Evolutionary conservation across 2,797 vertebrate genomes (phyloP).

Genomic region (Acropternis orthonyx): DNA sequence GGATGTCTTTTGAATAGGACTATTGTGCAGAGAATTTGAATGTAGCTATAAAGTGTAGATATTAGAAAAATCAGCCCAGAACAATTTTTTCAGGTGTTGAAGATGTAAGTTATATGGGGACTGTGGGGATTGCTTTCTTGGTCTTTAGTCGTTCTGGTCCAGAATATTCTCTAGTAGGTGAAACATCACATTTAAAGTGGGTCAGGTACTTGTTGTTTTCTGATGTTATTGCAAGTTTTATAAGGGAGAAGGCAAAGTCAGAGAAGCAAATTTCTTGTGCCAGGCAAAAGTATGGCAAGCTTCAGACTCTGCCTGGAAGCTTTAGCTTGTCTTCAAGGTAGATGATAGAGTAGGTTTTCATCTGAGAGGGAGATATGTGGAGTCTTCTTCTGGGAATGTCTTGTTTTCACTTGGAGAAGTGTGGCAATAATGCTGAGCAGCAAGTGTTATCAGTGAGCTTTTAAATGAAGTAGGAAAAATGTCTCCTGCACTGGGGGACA

Average conservation of each 20-base stretch:
- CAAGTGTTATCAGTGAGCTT: not conserved
- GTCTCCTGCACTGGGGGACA: not conserved
- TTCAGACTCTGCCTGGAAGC: not conserved
- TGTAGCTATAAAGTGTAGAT: not conserved
- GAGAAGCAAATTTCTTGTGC: not conserved
- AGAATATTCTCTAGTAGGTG: not conserved
- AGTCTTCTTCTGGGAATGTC: not conserved
- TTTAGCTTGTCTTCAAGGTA: not conserved
- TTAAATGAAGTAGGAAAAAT: not conserved
- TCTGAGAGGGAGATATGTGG: not conserved
- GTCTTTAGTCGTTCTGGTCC: not conserved
- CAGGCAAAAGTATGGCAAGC: not conserved
- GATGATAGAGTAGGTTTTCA: not conserved
- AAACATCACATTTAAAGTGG: not conserved
- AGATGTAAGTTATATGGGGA: not conserved
- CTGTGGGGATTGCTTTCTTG: not conserved
- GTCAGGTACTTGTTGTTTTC: not conserved
- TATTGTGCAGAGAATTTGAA: not conserved
- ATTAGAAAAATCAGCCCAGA: not conserved
- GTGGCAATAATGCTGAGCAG: not conserved
- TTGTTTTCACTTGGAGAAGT: not conserved
- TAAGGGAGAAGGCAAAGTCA: not conserved
- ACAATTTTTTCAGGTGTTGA: not conserved
- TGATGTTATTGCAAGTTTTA: not conserved
- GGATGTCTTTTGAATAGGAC: not conserved